Base-by-base conservation (phyloP, 2,888 invertebrate genomes). In the Hololepta plana region DNA sequence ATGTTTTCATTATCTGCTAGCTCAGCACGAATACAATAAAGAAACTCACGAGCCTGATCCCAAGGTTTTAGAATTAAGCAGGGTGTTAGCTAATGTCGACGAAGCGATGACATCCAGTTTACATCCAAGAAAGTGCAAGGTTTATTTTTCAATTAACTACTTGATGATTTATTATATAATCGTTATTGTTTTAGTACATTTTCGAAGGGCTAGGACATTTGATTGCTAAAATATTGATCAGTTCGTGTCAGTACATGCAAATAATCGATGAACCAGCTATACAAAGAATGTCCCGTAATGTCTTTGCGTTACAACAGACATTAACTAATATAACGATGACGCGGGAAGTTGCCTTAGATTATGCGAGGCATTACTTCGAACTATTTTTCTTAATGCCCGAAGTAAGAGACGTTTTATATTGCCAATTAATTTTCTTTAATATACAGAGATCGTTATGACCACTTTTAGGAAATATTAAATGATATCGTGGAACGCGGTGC, bases 1-100 rank as follows among this genome's bases (percentile, higher is more conserved):
- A 50, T 95, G 93, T 55, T 93, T 95, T 60, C 87, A 87, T 59
- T 90, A 88, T 58, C 60, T 95, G 36, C 64, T 53, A 30, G 51
- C 51, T 1, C 51, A 52, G 29, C 47, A 47, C 3, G 47, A 60
- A 34, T 49, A 55, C 29, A 69, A 71, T 32, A 69, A 72, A 40
- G 76, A 79, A 50, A 70, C 72, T 27, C 70, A 80, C 36, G 80
- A 81, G 40, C 73, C 75, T 4, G 77, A 76, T 56, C 67, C 69
- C 20, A 72, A 74, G 49, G 76, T 77, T 20, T 61, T 77, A 32
- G 75, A 80, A 42, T 58, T 88, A 19, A 80, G 79, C 39, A 67
- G 76, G 44, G 77, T 84, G 34, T 55, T 88, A 23, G 64, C 73
- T 1, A 66, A 70, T 40, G 74, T 82, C 40, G 80, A 81, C 51